Evolutionary conservation across 2,113 vertebrate genomes (phyloP), one percentile per base, ranked within the genome.

Genomic region (Chaenogobius annularis): DNA sequence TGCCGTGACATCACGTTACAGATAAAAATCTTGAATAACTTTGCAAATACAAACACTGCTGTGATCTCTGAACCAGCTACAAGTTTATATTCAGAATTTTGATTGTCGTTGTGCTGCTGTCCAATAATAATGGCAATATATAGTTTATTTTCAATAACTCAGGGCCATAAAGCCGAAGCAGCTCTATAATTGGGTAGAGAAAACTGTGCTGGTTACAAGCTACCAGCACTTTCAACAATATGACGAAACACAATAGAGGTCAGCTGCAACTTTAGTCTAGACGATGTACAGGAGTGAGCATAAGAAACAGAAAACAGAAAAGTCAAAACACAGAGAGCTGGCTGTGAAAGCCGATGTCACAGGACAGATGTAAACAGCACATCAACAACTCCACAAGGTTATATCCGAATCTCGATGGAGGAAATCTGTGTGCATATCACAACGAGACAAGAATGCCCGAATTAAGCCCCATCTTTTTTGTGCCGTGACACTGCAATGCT

Each of bases 231-330:
- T 3, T 52, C 50, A 73, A 68, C 73, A 75, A 2, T 20, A 82
- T 87, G 81, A 86, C 79, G 78, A 87, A 87, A 88, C 75, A 70
- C 76, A 87, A 80, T 80, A 77, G 78, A 77, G 76, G 83, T 84
- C 83, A 80, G 78, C 70, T 79, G 80, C 77, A 88, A 88, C 83
- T 77, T 79, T 48, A 62, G 73, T 70, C 63, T 73, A 65, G 72
- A 77, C 73, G 43, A 79, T 73, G 69, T 67, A 72, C n/a, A 74
- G 75, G 73, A 66, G 23, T 23, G 20, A 44, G 69, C 46, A 31
- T 31, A 4, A 31, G 26, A 31, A 31, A 31, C 10, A 46, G 44
- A 9, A 43, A 23, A 66, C 71, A n/a, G 70, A 69, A 79, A 75
- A 78, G 55, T 72, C 72, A 70, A 68, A 75, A 68, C 73, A 4